Conservation (phyloP, 2,113 vertebrate genomes). For the Bettongia penicillata region DNA sequence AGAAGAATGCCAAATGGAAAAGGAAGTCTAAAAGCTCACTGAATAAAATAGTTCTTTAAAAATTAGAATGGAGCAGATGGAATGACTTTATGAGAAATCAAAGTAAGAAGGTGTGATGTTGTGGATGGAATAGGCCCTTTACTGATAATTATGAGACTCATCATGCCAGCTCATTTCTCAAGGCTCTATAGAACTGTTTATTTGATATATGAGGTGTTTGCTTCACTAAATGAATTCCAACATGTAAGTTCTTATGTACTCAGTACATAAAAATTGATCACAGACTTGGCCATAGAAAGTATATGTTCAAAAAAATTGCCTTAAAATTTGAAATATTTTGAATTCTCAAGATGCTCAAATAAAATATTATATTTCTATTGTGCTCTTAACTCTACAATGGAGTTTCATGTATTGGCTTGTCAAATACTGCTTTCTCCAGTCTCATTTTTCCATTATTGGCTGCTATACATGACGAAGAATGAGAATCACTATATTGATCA, state of each 20-base stretch:
- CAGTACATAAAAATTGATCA: background rate
- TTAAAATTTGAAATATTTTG: background rate
- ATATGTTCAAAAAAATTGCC: background rate
- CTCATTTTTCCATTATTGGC: background rate
- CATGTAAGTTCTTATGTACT: background rate
- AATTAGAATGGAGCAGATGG: too few species aligned
- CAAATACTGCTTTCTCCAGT: background rate
- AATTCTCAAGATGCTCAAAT: background rate
- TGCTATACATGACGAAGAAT: slow-evolving; percentile 49
- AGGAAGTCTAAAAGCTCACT: too few species aligned
- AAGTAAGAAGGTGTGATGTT: background rate
- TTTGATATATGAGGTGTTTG: background rate
- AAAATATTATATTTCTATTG: background rate
- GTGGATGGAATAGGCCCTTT: background rate
- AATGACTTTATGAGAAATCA: too few species aligned
- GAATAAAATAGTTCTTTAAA: too few species aligned
- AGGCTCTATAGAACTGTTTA: background rate
- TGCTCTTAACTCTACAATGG: background rate
- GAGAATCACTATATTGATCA: slow-evolving; percentile 63
- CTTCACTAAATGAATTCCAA: slow-evolving; percentile 16
- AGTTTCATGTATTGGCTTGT: background rate
- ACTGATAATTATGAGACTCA: background rate
- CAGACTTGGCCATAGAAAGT: background rate
- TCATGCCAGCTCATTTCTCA: background rate
- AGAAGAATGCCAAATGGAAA: too few species aligned